Base-by-base conservation (phyloP, 1,140 invertebrate genomes). In the Apis florea region DNA sequence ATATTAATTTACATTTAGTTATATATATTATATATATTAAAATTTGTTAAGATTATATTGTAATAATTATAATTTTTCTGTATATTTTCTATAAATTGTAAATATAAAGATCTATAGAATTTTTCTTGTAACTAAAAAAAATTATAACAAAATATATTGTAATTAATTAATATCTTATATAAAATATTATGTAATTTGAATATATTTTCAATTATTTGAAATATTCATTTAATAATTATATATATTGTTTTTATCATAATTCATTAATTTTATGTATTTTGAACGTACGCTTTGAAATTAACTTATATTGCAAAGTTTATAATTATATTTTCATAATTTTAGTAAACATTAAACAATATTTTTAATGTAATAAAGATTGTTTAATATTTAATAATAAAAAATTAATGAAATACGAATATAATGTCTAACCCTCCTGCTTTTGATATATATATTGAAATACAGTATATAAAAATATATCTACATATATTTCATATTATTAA, bases 291-390 rank as follows among this genome's bases (percentile, higher is more conserved):
- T 51, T 17, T 13, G 10, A 69, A 58, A 49, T 59, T 61, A 13
- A 6, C 4, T 53, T 53, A 71, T 6, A 47, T 17, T 21, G 5
- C 17, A 31, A 15, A 58, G 6, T 21, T 21, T 9, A 58, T 15
- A 47, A 72, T 21, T 53, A 24, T 72, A 72, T 53, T 71, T 71
- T 59, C 1, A n/a, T 40, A 12, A 31, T 56, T 56, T 31, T 47
- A 68, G 51, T 59, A 11, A 72, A n/a, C 8, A 49, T 59, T 58
- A 58, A 53, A 51, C 17, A 79, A 19, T 68, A 61, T 54, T 26
- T 82, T 53, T 47, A 49, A 53, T 68, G 54, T 82, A 76, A 76
- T 26, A n/a, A 24, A 76, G 63, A 24, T 68, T 59, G 56, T 31
- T 47, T 73, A 64, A 54, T 19, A 61, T 4, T 10, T 26, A 21